Conservation (phyloP, 2,797 vertebrate genomes). For the Neopelma chrysocephalum region DNA sequence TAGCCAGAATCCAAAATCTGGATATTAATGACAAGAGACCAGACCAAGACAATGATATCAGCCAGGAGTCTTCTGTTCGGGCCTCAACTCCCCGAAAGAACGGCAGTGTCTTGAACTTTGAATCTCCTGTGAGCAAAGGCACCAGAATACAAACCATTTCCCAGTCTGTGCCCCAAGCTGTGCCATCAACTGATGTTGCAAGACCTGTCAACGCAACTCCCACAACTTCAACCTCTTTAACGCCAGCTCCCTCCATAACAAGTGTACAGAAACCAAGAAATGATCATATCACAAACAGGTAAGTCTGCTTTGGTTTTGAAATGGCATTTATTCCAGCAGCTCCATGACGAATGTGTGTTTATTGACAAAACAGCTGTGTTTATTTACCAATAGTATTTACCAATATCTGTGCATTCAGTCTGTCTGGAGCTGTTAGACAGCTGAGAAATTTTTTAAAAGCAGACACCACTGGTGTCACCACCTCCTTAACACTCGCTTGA, state of each 20-base stretch:
- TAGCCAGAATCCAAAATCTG: slow-evolving; percentile 85
- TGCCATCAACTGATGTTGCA: slow-evolving; percentile 71
- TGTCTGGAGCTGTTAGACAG: not conserved
- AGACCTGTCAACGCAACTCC: slow-evolving; percentile 54
- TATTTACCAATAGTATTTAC: no score
- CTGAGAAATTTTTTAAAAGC: not conserved
- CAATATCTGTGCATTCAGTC: not conserved
- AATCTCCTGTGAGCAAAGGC: slow-evolving; percentile 76
- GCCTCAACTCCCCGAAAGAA: slow-evolving; percentile 81
- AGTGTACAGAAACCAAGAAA: slow-evolving; percentile 74
- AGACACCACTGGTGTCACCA: not conserved
- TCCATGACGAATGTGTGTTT: not conserved
- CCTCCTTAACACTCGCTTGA: not conserved
- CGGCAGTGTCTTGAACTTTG: slow-evolving; percentile 79
- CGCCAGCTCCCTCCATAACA: slow-evolving; percentile 60
- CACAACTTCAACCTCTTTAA: slow-evolving; percentile 25
- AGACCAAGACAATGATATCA: slow-evolving; percentile 82
- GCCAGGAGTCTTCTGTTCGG: slow-evolving; percentile 79
- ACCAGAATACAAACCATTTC: slow-evolving; percentile 84
- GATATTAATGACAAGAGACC: slow-evolving; percentile 79
- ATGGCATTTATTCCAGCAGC: not conserved
- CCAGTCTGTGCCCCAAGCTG: slow-evolving; percentile 77
- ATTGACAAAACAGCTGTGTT: not conserved
- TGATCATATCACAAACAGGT: slow-evolving; percentile 79
- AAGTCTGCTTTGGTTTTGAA: not conserved